These are phyloP conservation scores for Monochamus saltuarius DNA, from an alignment of 1,140 invertebrate genomes.

Conservation along the genomic window DNA sequence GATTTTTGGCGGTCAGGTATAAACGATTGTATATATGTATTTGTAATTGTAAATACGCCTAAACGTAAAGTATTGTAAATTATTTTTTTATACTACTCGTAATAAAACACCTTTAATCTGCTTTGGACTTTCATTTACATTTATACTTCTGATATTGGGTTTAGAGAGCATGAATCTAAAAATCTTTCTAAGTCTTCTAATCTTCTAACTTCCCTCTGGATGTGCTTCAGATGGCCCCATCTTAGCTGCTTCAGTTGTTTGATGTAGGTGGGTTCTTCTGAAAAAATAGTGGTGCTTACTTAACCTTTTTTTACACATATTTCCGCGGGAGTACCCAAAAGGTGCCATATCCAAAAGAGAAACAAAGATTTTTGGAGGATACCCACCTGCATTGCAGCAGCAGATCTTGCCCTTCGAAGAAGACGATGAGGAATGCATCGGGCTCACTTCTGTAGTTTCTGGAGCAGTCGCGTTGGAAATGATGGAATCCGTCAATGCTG, in stretches of 20 bases:
- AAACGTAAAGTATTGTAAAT: background rate
- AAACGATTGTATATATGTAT: background rate
- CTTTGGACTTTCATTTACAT: conserved; percentile 7
- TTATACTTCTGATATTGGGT: conserved; percentile 13
- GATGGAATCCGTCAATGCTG: conserved; percentile 35
- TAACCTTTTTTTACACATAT: too few species aligned
- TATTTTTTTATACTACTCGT: conserved; percentile 8
- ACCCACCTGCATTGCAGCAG: conserved; percentile 10
- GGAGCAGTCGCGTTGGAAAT: conserved; percentile 27
- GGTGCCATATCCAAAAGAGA: too few species aligned
- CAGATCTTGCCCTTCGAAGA: conserved; percentile 14
- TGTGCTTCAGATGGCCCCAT: conserved; percentile 53
- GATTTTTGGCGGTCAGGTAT: too few species aligned
- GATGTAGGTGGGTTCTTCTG: conserved; percentile 30
- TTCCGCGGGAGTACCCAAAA: too few species aligned
- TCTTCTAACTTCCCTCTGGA: conserved; percentile 50
- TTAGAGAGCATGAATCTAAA: conserved; percentile 40
- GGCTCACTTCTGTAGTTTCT: background rate
- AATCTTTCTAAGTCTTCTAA: conserved; percentile 52
- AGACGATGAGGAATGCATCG: background rate
- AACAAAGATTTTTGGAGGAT: background rate
- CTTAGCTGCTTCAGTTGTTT: conserved; percentile 51
- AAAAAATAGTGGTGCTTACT: background rate
- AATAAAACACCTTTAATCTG: background rate
- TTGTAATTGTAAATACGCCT: conserved; percentile 8